Percentiles rank a stretch among this genome's conserved stretches.
These are phyloP conservation scores for Potamilus streckersoni DNA, from an alignment of 1,140 invertebrate genomes.

Conservation along the genomic window DNA sequence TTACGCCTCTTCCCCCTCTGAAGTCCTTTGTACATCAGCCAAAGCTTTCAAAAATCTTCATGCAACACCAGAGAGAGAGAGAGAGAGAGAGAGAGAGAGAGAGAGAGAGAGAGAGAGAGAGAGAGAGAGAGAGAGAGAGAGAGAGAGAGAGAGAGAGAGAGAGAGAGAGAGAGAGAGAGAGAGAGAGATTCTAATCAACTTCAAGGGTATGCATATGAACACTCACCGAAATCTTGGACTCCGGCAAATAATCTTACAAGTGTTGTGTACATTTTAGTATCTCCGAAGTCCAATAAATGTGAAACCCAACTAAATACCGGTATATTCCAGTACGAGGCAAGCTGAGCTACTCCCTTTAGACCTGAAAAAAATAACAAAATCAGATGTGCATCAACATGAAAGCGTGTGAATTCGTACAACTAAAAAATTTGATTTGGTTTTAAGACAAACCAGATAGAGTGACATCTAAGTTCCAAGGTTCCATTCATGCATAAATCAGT, in stretches of 20 bases:
- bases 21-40: not conserved
- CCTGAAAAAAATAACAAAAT: slow-evolving; percentile 36
- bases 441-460: not conserved
- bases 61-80: no score
- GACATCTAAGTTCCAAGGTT: no score
- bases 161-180: no score
- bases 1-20: not conserved
- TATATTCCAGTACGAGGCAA: slow-evolving; percentile 59
- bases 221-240: slow-evolving; percentile 56
- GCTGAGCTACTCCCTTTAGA: slow-evolving; percentile 55
- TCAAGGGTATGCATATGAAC: not conserved
- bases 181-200: no score
- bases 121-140: no score
- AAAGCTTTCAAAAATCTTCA: not conserved
- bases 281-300: slow-evolving; percentile 52
- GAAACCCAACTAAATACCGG: slow-evolving; percentile 64
- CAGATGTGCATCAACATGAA: not conserved
- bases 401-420: not conserved
- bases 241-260: slow-evolving; percentile 55
- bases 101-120: no score
- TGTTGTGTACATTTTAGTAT: slow-evolving; percentile 56
- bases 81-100: no score
- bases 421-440: not conserved
- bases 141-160: no score
- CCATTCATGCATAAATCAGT: slow-evolving; percentile 3